Evolutionary conservation across 2,888 invertebrate genomes (phyloP), one percentile per base, ranked within the genome.

Genomic region (Coenonympha glycerion): DNA sequence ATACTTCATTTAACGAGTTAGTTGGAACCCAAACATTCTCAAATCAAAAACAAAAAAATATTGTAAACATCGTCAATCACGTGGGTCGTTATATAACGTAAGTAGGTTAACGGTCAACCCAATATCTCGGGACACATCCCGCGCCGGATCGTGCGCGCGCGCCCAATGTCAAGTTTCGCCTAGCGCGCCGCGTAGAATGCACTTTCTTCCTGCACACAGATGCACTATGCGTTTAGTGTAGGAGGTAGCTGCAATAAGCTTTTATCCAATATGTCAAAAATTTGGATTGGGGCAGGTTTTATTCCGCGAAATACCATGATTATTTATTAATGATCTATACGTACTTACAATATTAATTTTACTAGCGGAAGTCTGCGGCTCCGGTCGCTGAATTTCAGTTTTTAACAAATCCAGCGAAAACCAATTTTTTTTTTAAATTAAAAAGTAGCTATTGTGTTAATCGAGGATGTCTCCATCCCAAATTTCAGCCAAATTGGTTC

Each of bases 151-250:
- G 37, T 28, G 22, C 48, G 13, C 48, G 40, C 33, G 49, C 52
- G 49, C 49, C 49, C 73, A 76, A 73, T 75, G 75, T 72, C 73
- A 76, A 76, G 85, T 85, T 86, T 85, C 82, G 79, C 65, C 71
- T 74, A 75, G 71, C 68, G 36, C 74, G 71, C 71, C 75, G 77
- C 74, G 77, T 71, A 72, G 83, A 84, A 84, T 87, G 86, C 86
- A 84, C 87, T 87, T 87, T 87, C 86, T 85, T 85, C 83, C 82
- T 75, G 62, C 64, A 66, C 57, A 56, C 63, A 63, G 36, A 15
- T 37, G 46, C 36, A 46, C 5, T 9, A 16, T 36, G 36, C 24
- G 33, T 34, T 19, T n/a, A 45, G 24, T 16, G 9, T 6, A 9
- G 34, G 45, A 45, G 34, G 24, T 24, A 9, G 9, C 6, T 3